phyloP scores from a whole-genome alignment of 2,113 vertebrate species.

The Mirounga angustirostris region DNA sequence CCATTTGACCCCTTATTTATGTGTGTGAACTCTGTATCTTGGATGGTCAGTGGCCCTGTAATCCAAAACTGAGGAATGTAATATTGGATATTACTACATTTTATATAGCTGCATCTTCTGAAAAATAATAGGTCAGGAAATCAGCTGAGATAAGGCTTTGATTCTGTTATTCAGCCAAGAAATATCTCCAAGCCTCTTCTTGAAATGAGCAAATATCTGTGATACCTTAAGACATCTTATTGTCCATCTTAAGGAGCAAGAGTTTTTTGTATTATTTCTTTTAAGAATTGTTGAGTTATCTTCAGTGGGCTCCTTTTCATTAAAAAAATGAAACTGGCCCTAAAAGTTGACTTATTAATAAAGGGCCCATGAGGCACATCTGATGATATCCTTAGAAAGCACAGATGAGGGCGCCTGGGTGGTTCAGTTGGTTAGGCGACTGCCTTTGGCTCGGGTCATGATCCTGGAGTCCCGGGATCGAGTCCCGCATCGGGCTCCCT shows the following conservation, averaged over 20 bases:
- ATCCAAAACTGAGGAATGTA: not conserved
- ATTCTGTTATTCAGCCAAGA: not conserved
- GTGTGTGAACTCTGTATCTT: not conserved
- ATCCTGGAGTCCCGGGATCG: too few relatives aligned
- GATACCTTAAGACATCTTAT: not conserved
- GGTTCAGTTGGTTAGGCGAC: too few relatives aligned
- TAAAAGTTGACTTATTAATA: not conserved
- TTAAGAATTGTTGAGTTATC: not conserved
- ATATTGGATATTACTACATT: not conserved
- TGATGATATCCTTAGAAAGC: not conserved
- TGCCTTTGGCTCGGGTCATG: too few relatives aligned
- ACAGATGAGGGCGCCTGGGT: not conserved
- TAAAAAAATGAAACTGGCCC: not conserved
- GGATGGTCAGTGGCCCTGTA: not conserved
- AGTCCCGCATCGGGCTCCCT: too few relatives aligned
- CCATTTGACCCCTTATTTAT: not conserved
- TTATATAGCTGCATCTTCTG: not conserved
- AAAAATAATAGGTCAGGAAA: not conserved
- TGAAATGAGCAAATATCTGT: not conserved
- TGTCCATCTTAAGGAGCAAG: not conserved
- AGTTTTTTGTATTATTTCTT: not conserved
- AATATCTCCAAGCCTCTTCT: not conserved
- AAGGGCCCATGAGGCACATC: not conserved
- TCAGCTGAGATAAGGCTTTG: constrained; percentile 12
- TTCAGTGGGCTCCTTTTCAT: not conserved